These are phyloP conservation scores for Cydia amplana DNA, from an alignment of 1,140 invertebrate species.

Conservation along the genomic window DNA sequence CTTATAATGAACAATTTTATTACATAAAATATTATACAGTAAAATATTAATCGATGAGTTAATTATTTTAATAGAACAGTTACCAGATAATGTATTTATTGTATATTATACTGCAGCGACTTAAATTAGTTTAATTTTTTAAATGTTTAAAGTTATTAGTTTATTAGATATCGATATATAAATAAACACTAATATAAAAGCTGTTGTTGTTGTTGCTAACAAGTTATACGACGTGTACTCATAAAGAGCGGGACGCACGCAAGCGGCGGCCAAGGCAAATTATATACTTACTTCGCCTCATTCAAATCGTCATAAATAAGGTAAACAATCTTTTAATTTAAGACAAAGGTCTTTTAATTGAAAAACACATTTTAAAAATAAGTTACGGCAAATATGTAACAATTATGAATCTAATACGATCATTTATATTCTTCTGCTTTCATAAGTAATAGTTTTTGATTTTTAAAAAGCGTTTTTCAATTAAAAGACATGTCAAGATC, in stretches of 20 bases:
- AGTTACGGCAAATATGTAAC: no score
- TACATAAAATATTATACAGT: slow-evolving; percentile 34
- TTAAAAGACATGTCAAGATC: no score
- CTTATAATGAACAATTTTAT: slow-evolving; percentile 41
- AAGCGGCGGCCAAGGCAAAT: neutral
- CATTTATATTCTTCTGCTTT: no score
- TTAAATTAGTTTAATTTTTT: slow-evolving; percentile 35
- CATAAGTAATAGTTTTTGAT: no score
- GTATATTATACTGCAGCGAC: slow-evolving; percentile 23
- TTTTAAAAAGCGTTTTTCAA: no score
- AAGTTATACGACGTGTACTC: slow-evolving; percentile 73
- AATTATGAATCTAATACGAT: no score
- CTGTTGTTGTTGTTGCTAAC: slow-evolving; percentile 74
- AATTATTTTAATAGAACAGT: slow-evolving; percentile 32
- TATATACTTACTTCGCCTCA: neutral
- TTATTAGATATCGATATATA: slow-evolving; percentile 57
- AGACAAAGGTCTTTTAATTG: no score
- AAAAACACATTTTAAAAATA: no score
- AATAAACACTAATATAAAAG: slow-evolving; percentile 67
- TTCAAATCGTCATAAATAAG: no score
- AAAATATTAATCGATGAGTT: slow-evolving; percentile 38
- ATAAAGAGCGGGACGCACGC: slow-evolving; percentile 46
- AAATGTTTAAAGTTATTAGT: slow-evolving; percentile 46
- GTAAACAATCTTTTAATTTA: no score
- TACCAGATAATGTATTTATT: slow-evolving; percentile 27